Base-by-base conservation (phyloP, 2,797 vertebrate species). In the Siniperca obscura region DNA sequence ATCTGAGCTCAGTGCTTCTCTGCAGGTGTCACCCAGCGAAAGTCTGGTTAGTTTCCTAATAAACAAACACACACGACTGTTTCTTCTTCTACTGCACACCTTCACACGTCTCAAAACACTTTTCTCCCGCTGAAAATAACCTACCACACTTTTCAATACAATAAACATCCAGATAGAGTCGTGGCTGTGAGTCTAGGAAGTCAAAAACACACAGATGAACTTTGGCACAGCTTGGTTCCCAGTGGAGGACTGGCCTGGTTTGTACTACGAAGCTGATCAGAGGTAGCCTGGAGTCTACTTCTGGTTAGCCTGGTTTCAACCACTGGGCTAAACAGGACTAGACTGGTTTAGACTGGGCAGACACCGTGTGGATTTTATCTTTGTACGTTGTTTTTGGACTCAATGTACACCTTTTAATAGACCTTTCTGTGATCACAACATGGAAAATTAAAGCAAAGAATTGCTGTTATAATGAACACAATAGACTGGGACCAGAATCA, bases 11-110 rank as follows among this genome's bases (percentile, higher is more conserved):
- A 60, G 62, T 34, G 30, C 46, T 53, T 53, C 46, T 53, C 70
- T 74, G 44, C 13, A 9, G 38, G 12, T 46, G 19, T 14, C 11
- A 42, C 40, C 38, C 38, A 7, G 40, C 10, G 40, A 42, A n/a
- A 42, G 40, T 3, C 27, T n/a, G 55, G 64, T 74, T 69, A 46
- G 56, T 61, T 68, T 44, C 17, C 25, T 44, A 53, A 61, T 52
- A 68, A 9, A 60, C 0, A n/a, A 34, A 74, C 25, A 69, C n/a
- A 65, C 53, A 16, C 19, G 10, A 21, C 22, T 34, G 17, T 66
- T 27, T 64, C 62, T 62, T 74, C 48, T 64, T 76, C 72, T 71
- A 27, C 59, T 64, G 16, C 34, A 65, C 36, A 56, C 3, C 21
- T 14, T 67, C 30, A 67, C 44, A 27, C 22, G 4, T 9, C 3